phyloP scores from a whole-genome alignment of 2,888 invertebrate genomes.

The Drosophila emarginata region DNA sequence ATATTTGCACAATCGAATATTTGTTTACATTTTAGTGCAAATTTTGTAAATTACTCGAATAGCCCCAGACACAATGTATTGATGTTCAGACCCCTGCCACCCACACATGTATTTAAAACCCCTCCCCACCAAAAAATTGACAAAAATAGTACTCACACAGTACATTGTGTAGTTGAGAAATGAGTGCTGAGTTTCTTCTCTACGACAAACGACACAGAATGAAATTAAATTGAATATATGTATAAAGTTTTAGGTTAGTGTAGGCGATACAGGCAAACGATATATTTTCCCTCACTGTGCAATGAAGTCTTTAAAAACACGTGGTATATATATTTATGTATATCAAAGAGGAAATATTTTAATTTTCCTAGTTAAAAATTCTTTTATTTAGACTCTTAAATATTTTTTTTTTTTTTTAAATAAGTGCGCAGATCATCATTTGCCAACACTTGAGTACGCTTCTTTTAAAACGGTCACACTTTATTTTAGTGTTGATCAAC shows the following conservation, averaged over 20 bases:
- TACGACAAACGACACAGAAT: too few species aligned
- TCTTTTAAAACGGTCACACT: neutral
- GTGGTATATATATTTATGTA: too few species aligned
- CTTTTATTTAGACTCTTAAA: too few species aligned
- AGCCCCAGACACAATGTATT: slow-evolving; percentile 2
- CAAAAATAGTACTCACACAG: slow-evolving; percentile 1
- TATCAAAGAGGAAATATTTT: too few species aligned
- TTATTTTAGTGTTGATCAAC: neutral
- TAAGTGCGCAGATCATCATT: too few species aligned
- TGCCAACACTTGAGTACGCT: neutral
- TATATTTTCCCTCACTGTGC: neutral
- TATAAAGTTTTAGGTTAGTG: neutral
- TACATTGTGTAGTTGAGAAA: neutral
- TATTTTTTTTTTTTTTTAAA: too few species aligned
- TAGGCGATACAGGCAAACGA: neutral
- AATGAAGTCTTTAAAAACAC: neutral
- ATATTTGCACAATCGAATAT: slow-evolving; percentile 67
- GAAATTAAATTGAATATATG: neutral
- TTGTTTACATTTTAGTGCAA: slow-evolving; percentile 74
- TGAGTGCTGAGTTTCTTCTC: neutral
- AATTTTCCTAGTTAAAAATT: too few species aligned
- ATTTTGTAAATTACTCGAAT: slow-evolving; percentile 68
- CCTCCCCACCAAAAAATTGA: neutral
- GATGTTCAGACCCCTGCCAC: slow-evolving; percentile 12
- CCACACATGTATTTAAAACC: neutral